Conservation (phyloP, 2,888 invertebrate genomes). For the Mechanitis mazaeus region DNA sequence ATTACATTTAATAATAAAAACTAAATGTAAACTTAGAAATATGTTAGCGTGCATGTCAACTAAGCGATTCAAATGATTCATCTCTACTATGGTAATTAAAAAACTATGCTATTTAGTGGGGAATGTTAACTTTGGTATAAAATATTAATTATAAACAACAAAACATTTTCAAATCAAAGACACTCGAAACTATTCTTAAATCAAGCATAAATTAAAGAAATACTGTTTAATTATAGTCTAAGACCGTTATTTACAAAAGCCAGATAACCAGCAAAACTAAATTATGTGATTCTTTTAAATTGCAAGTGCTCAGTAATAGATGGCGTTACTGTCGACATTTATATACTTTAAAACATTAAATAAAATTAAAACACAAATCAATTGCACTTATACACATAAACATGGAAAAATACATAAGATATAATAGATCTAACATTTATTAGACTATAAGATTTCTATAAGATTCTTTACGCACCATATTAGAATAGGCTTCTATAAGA, state of each 20-base stretch:
- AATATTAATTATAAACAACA: slow-evolving; percentile 75
- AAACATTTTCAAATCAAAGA: slow-evolving; percentile 70
- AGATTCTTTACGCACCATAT: slow-evolving; percentile 49
- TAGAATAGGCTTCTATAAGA: slow-evolving; percentile 51
- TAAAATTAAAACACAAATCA: slow-evolving; percentile 21
- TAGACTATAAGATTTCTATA: slow-evolving; percentile 33
- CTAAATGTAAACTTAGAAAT: slow-evolving; percentile 66
- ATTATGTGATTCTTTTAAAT: slow-evolving; percentile 37
- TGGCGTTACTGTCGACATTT: slow-evolving; percentile 14
- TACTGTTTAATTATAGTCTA: slow-evolving; percentile 71
- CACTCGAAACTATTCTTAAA: slow-evolving; percentile 68
- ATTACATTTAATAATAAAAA: slow-evolving; percentile 58
- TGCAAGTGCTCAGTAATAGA: slow-evolving; percentile 14
- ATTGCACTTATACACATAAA: slow-evolving; percentile 23
- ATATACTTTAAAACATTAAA: not conserved
- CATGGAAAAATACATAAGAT: slow-evolving; percentile 28
- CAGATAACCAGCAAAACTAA: slow-evolving; percentile 45
- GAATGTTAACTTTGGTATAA: slow-evolving; percentile 87
- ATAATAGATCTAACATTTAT: slow-evolving; percentile 36
- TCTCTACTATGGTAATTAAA: slow-evolving; percentile 44
- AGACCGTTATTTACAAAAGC: slow-evolving; percentile 62
- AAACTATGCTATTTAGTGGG: slow-evolving; percentile 76
- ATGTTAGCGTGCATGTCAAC: slow-evolving; percentile 51
- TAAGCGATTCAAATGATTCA: slow-evolving; percentile 50
- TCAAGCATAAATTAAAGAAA: slow-evolving; percentile 73